These are phyloP conservation scores for Falco berigora DNA, from an alignment of 2,797 vertebrate species.

Conservation along the genomic window DNA sequence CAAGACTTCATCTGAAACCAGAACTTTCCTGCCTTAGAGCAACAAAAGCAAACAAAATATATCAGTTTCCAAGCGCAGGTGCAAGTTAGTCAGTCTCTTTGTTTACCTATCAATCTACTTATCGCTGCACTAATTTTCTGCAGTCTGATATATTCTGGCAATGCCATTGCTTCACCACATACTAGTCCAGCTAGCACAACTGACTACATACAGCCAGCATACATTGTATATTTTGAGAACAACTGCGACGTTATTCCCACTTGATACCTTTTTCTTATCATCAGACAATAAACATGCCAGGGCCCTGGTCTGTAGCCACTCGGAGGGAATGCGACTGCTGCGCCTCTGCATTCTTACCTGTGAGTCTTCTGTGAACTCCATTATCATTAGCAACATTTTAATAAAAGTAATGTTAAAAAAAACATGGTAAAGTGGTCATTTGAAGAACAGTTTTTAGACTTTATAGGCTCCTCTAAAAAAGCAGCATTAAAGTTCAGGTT, in stretches of 20 bases:
- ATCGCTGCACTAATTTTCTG: neutral
- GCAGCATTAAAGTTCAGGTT: neutral
- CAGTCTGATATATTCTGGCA: neutral
- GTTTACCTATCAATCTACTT: neutral
- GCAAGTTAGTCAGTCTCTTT: neutral
- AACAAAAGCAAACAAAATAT: neutral
- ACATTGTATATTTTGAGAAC: neutral
- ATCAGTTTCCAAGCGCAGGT: neutral
- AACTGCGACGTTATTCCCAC: fast-evolving
- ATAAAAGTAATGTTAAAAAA: neutral
- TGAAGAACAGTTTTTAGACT: neutral
- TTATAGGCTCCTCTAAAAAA: neutral
- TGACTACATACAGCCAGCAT: neutral
- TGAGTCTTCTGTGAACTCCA: neutral
- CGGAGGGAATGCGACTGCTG: neutral
- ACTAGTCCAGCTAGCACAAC: neutral
- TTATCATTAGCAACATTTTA: neutral
- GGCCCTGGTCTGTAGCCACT: neutral
- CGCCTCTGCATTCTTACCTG: neutral
- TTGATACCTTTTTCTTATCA: neutral
- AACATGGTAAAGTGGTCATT: neutral
- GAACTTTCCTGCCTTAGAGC: neutral
- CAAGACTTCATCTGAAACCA: neutral
- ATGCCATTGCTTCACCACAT: neutral
- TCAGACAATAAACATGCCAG: neutral